Evolutionary conservation across 2,113 vertebrate species (phyloP).

Genomic region (Tupaia chinensis): DNA sequence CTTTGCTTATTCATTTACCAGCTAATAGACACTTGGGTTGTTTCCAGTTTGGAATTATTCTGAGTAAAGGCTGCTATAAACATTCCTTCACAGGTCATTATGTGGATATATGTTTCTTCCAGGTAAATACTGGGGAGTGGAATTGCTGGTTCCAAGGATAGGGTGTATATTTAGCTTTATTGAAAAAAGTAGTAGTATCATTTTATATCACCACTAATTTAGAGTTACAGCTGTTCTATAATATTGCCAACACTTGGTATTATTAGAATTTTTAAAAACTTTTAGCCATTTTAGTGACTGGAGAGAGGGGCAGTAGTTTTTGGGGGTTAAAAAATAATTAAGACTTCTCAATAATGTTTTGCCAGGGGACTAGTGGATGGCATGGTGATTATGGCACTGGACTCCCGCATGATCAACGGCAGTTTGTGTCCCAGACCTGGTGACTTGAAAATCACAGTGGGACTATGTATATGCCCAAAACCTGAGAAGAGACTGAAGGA

Average conservation of each 20-base stretch:
- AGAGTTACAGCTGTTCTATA: neutral
- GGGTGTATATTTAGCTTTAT: neutral
- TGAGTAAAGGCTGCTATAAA: neutral
- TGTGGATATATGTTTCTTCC: neutral
- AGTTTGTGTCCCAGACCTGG: no score
- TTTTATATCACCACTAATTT: neutral
- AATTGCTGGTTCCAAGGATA: neutral
- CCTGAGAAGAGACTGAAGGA: no score
- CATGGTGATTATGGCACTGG: no score
- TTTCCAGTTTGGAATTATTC: neutral
- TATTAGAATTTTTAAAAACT: neutral
- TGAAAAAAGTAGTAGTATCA: neutral
- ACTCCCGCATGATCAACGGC: no score
- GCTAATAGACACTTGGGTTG: neutral
- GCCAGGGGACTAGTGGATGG: no score
- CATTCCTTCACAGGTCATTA: neutral
- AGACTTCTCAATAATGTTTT: neutral
- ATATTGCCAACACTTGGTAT: neutral
- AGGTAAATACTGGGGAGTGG: neutral
- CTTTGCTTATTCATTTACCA: neutral
- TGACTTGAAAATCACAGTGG: no score
- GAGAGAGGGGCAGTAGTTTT: neutral
- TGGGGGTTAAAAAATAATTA: neutral
- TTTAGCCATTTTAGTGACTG: slow-evolving; percentile 7
- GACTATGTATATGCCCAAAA: no score